Conservation (phyloP, 2,113 vertebrate genomes). For the Caracal caracal region DNA sequence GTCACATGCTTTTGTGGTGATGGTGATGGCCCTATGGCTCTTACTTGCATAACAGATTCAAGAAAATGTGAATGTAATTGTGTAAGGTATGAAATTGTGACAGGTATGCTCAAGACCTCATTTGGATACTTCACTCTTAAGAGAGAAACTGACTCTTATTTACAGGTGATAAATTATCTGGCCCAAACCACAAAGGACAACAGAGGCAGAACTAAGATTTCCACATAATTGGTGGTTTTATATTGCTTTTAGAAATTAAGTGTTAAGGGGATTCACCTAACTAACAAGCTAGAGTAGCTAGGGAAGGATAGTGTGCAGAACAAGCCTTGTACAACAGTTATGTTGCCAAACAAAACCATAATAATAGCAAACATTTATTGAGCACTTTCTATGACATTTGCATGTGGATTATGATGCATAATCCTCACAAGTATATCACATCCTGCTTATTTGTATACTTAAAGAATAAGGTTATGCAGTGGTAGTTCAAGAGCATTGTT, state of each 20-base stretch:
- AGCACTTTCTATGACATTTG: not conserved
- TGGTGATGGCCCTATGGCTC: not conserved
- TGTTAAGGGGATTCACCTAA: not conserved
- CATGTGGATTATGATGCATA: not conserved
- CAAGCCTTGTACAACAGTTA: not conserved
- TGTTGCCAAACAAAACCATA: not conserved
- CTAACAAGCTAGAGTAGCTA: not conserved
- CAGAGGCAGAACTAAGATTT: not conserved
- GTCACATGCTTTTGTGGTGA: not conserved
- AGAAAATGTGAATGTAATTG: not conserved
- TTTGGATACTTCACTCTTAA: not conserved
- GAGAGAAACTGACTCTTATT: conserved; percentile 10
- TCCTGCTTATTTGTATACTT: not conserved
- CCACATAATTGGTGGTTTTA: not conserved
- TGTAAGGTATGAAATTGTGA: not conserved
- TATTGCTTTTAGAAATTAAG: conserved; percentile 10
- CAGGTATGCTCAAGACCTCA: not conserved
- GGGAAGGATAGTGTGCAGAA: not conserved
- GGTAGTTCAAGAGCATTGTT: not conserved
- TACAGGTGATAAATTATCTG: not conserved
- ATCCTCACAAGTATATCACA: not conserved
- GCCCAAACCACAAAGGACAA: not conserved
- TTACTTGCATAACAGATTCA: not conserved
- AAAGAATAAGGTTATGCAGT: not conserved
- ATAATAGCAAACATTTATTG: not conserved